These are phyloP conservation scores for Cyclargus thomasi DNA, from an alignment of 1,140 invertebrate genomes.

Conservation along the genomic window DNA sequence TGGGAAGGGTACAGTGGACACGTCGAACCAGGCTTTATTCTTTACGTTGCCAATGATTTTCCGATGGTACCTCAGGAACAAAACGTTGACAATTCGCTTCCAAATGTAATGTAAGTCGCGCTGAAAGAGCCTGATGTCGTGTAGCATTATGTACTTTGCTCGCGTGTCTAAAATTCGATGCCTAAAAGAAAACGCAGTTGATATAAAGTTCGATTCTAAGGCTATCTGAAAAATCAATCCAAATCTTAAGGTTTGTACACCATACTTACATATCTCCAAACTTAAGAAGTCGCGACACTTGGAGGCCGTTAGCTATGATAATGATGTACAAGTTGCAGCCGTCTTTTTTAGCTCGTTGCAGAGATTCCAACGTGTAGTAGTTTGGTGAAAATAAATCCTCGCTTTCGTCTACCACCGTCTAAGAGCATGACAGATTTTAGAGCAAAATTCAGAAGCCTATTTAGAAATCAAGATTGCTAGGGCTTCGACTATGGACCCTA, in stretches of 20 bases:
- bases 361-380: constrained; percentile 70
- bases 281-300: constrained; percentile 79
- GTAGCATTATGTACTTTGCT: constrained; percentile 81
- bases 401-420: constrained; percentile 79
- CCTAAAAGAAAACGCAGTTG: constrained; percentile 59
- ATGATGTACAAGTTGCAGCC: constrained; percentile 84
- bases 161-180: constrained; percentile 81
- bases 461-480: no score
- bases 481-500: no score
- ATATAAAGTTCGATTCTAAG: no score
- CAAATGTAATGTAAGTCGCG: constrained; percentile 82
- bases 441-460: no score
- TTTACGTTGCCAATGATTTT: constrained; percentile 37
- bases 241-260: no score
- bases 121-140: constrained; percentile 80
- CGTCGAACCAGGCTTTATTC: constrained; percentile 77
- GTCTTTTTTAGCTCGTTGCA: constrained; percentile 76
- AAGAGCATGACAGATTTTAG: constrained; percentile 16
- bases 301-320: constrained; percentile 82
- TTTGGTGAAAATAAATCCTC: constrained; percentile 81
- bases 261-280: constrained; percentile 82
- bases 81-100: constrained; percentile 84
- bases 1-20: constrained; percentile 84
- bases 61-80: constrained; percentile 80
- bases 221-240: no score